phyloP scores from a whole-genome alignment of 2,888 invertebrate species.

The Lymantria monacha region DNA sequence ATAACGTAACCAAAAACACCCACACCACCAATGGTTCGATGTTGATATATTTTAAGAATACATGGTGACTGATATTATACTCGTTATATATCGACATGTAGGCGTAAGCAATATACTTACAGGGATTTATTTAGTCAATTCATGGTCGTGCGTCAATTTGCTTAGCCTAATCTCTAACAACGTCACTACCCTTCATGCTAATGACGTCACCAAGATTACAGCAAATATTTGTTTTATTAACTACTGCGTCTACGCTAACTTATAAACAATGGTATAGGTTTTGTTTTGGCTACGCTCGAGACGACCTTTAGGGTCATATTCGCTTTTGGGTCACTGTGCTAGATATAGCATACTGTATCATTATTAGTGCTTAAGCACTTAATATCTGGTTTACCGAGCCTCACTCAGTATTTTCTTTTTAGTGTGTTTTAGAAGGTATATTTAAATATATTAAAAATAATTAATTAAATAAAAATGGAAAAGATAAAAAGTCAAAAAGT shows the following conservation, averaged over 20 bases:
- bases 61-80: slow-evolving; percentile 23
- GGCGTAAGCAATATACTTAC: slow-evolving; percentile 59
- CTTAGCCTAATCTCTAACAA: slow-evolving; percentile 55
- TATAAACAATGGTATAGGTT: slow-evolving; percentile 22
- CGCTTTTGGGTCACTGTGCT: slow-evolving; percentile 1
- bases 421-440: too few species aligned
- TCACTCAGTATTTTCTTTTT: not conserved
- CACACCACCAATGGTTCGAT: too few species aligned
- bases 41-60: too few species aligned
- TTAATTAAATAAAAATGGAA: too few species aligned
- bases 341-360: not conserved
- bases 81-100: slow-evolving; percentile 55
- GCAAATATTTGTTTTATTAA: slow-evolving; percentile 47
- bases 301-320: slow-evolving; percentile 7
- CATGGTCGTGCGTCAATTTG: slow-evolving; percentile 71
- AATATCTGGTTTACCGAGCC: too few species aligned
- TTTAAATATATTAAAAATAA: too few species aligned
- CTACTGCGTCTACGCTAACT: slow-evolving; percentile 28
- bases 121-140: slow-evolving; percentile 42
- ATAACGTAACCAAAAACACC: too few species aligned
- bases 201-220: slow-evolving; percentile 23
- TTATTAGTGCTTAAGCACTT: not conserved
- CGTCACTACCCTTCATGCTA: slow-evolving; percentile 55
- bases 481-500: too few species aligned
- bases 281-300: slow-evolving; percentile 40